Base-by-base conservation (phyloP, 2,888 invertebrate genomes). In the Mongoloraphidia duomilia region DNA sequence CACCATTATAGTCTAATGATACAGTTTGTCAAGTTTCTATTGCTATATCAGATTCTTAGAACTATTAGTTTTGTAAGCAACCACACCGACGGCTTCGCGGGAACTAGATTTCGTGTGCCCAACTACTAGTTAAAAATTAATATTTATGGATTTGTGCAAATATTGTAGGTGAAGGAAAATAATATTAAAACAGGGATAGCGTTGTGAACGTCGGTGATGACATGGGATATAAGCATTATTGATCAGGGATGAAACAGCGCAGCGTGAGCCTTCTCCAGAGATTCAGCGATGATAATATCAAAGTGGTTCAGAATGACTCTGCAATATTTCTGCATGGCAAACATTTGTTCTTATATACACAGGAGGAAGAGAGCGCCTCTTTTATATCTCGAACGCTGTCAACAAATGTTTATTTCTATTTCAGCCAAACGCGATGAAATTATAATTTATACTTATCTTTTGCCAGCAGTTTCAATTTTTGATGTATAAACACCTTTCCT, bases 141-240 rank as follows among this genome's bases (percentile, higher is more conserved):
- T n/a, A n/a, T 26, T 26, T 26, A 5, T 26, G 26, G 6, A 6
- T 26, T 3, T 26, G 26, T 26, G 26, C 17, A 17, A 17, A 4
- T 17, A 17, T 2, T 17, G 4, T 26, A 26, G 26, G 26, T 26
- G 26, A 26, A 26, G 6, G 3, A 26, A 26, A 26, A 26, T 26
- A 26, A 26, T 6, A 6, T 26, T 26, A 39, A 12, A 39, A 39
- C 39, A 10, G 39, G 39, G 39, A 10, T 39, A 9, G 39, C 12
- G 39, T 13, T 13, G 12, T 12, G 12, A 8, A 8, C 33, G 42
- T 12, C 12, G 42, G 17, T 34, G 42, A 42, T 42, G 42, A 42
- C 42, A 42, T 33, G 42, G 33, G 42, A 42, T 42, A 42, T 33
- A 42, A 42, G 42, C 42, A 42, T 42, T 42, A 42, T 42, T 42